Evolutionary conservation across 92 coral and sea anemone genomes (phyloP).

Genomic region (Porites cylindrica): DNA sequence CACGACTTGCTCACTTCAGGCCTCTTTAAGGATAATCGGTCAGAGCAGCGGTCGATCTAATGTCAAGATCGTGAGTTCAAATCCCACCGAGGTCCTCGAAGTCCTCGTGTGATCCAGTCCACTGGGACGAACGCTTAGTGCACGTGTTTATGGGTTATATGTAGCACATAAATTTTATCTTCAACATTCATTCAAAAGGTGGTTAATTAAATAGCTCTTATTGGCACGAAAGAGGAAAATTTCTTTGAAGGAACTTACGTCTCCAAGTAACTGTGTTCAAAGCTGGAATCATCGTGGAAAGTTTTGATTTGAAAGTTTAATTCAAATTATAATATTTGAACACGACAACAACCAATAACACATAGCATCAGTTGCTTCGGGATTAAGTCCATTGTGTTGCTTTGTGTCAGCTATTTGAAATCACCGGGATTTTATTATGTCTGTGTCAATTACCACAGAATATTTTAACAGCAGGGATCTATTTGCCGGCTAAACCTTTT

Average conservation of each 20-base stretch:
- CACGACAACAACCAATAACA: slow-evolving; percentile 2
- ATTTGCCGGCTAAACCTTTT: neutral
- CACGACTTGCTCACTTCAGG: no score
- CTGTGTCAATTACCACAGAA: neutral
- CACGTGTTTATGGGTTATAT: no score
- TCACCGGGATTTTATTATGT: neutral
- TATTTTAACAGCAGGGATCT: neutral
- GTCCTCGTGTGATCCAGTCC: no score
- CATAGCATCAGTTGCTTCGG: neutral
- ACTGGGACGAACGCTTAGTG: no score
- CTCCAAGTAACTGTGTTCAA: slow-evolving; percentile 6
- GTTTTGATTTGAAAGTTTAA: slow-evolving; percentile 1
- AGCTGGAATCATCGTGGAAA: neutral
- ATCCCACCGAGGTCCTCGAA: no score
- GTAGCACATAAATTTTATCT: no score
- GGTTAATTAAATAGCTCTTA: neutral
- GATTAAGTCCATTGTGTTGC: slow-evolving; percentile 8
- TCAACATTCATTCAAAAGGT: neutral
- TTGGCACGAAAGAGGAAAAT: neutral
- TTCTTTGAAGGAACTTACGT: neutral
- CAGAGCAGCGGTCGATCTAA: no score
- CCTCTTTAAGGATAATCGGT: no score
- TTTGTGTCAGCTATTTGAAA: neutral
- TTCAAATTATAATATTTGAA: neutral
- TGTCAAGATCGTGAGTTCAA: no score